Base-by-base conservation (phyloP, 2,888 invertebrate species). In the Mactromeris polynyma region DNA sequence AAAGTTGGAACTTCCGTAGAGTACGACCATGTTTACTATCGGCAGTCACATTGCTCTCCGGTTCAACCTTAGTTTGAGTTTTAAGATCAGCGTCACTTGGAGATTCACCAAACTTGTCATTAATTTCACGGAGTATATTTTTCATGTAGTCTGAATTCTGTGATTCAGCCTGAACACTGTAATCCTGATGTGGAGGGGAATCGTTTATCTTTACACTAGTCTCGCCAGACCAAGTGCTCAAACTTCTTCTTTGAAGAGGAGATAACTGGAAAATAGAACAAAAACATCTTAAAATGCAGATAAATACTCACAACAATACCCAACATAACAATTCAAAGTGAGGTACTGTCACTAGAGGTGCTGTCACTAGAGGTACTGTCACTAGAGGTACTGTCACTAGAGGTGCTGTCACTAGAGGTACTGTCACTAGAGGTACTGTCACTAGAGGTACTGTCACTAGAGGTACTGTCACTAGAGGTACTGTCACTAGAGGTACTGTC, bases 21-120 rank as follows among this genome's bases (percentile, higher is more conserved):
- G 81, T 81, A 54, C 83, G 81, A 26, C 38, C 36, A 0, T 38
- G 6, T 36, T 83, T 80, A 40, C 42, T 58, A 17, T 82, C 19
- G n/a, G 54, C 51, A 38, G 79, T 40, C 21, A 31, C 69, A 42
- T 64, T 33, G 26, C 40, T 38, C 1, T 54, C 83, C 19, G 26
- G 81, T 81, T 81, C 85, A 26, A 58, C 11, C 85, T 81, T 78
- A 21, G 58, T n/a, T 26, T 31, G 33, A 0, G 51, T 64, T 31
- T 46, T 31, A 19, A 51, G 21, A 38, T 78, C 79, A n/a, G 42
- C 38, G 31, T 87, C 81, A 51, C 83, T 54, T n/a, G 92, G 90
- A 40, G 92, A 87, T 31, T 92, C 92, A 33, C 69, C 88, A 86
- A 92, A 91, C 33, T 81, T 85, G 54, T 54, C 78, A 69, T 90